A percentile compares a stretch with the other conserved stretches of the same genome.
Conservation (phyloP, 2,797 vertebrate species). For the Oryzias sinensis region DNA sequence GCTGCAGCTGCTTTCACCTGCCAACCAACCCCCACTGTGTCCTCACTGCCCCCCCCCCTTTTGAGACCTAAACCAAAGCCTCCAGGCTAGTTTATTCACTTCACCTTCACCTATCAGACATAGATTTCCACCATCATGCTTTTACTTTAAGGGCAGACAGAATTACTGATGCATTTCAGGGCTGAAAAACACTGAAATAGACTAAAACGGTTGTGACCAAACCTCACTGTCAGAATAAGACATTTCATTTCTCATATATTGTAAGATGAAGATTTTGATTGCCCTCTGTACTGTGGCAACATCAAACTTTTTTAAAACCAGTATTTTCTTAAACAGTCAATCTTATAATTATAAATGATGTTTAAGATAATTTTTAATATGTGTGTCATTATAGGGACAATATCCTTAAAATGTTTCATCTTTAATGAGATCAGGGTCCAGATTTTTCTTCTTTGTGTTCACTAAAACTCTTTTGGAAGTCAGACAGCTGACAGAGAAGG, state of each 20-base stretch:
- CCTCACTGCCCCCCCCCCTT: slow-evolving; percentile 24
- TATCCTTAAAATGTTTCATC: slow-evolving; percentile 32
- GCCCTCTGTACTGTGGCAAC: not conserved
- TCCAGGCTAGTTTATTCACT: slow-evolving; percentile 68
- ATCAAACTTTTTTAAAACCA: slow-evolving; percentile 8
- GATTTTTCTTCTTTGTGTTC: slow-evolving; percentile 56
- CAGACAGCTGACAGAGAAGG: slow-evolving; percentile 17
- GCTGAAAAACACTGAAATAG: too few relatives aligned
- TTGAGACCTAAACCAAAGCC: slow-evolving; percentile 68
- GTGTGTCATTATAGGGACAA: slow-evolving; percentile 53
- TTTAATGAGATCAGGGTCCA: slow-evolving; percentile 24
- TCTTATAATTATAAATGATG: slow-evolving; percentile 28
- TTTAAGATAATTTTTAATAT: slow-evolving; percentile 31
- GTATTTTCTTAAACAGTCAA: slow-evolving; percentile 39
- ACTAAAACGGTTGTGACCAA: not conserved
- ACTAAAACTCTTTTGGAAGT: slow-evolving; percentile 50
- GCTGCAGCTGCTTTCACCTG: slow-evolving; percentile 68
- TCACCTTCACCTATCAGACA: slow-evolving; percentile 64
- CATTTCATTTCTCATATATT: slow-evolving; percentile 1
- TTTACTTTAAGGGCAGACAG: slow-evolving; percentile 28
- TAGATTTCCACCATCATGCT: slow-evolving; percentile 27
- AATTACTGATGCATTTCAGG: slow-evolving; percentile 13
- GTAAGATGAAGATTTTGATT: not conserved
- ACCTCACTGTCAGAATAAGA: not conserved
- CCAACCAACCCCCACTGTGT: slow-evolving; percentile 35